Percentiles rank a stretch among this genome's conserved stretches.
Evolutionary conservation across 2,113 vertebrate genomes (phyloP).

Genomic region (Heliornis fulica): DNA sequence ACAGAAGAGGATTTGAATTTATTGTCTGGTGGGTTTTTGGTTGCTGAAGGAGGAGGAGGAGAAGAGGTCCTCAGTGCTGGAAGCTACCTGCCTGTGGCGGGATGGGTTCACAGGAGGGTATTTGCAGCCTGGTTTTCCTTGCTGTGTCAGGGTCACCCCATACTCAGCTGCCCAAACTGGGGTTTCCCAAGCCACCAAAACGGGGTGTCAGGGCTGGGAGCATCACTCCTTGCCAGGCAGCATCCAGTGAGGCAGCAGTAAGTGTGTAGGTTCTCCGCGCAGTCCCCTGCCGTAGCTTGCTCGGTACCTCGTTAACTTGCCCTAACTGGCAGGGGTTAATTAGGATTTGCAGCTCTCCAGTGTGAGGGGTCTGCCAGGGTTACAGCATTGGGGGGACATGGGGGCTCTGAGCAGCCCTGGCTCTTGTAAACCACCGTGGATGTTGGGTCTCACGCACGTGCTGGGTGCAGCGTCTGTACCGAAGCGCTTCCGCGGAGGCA

Average conservation of each 20-base stretch:
- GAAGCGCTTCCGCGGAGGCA: rapidly evolving
- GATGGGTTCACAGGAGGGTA: not conserved
- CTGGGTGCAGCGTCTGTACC: not conserved
- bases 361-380: not conserved
- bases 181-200: not conserved
- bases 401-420: rapidly evolving
- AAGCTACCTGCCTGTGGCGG: not conserved
- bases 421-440: not conserved
- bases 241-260: not conserved
- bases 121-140: not conserved
- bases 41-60: not conserved
- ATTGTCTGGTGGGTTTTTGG: not conserved
- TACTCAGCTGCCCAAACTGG: not conserved
- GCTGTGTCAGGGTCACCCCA: not conserved
- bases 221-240: rapidly evolving
- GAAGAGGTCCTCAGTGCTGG: not conserved
- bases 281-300: not conserved
- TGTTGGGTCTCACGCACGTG: rapidly evolving
- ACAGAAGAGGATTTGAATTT: not conserved
- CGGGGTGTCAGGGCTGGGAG: not conserved
- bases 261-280: rapidly evolving
- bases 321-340: not conserved
- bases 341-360: not conserved
- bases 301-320: not conserved
- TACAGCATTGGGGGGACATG: rapidly evolving